Evolutionary conservation across 2,113 vertebrate species (phyloP).

Genomic region (Rhynchomys soricoides): DNA sequence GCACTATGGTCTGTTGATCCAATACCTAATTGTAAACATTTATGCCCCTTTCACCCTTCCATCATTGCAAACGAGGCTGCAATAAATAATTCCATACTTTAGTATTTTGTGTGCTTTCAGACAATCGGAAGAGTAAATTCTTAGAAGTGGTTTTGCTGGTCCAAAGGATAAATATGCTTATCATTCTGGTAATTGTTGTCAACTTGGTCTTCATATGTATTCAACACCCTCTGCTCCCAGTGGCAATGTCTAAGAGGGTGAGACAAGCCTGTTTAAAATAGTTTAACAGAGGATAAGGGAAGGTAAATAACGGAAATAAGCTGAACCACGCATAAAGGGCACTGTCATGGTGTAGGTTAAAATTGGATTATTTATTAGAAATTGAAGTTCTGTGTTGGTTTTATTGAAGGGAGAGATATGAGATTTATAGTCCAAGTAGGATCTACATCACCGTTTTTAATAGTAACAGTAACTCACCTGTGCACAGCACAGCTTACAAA

Average conservation of each 20-base stretch:
- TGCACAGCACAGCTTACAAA: not conserved
- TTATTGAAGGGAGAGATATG: not conserved
- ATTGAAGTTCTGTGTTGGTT: not conserved
- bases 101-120: not conserved
- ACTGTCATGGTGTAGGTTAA: not conserved
- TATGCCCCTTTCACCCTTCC: not conserved
- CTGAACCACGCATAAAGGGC: not conserved
- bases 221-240: not conserved
- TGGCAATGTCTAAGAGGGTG: not conserved
- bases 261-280: not conserved
- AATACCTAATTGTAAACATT: not conserved
- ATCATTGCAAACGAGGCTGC: not conserved
- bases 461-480: not conserved
- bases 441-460: not conserved
- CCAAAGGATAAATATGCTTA: not conserved
- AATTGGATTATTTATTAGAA: not conserved
- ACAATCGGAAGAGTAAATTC: constrained; percentile 33
- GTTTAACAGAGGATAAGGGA: constrained; percentile 9
- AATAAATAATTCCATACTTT: not conserved
- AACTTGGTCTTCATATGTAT: constrained; percentile 25
- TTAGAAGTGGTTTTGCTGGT: constrained; percentile 27
- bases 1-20: not conserved
- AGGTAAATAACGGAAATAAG: not conserved
- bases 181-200: constrained; percentile 31
- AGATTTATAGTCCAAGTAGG: not conserved